These are phyloP conservation scores for Sarcophaga peregrina DNA, from an alignment of 1,140 invertebrate genomes.

Conservation along the genomic window DNA sequence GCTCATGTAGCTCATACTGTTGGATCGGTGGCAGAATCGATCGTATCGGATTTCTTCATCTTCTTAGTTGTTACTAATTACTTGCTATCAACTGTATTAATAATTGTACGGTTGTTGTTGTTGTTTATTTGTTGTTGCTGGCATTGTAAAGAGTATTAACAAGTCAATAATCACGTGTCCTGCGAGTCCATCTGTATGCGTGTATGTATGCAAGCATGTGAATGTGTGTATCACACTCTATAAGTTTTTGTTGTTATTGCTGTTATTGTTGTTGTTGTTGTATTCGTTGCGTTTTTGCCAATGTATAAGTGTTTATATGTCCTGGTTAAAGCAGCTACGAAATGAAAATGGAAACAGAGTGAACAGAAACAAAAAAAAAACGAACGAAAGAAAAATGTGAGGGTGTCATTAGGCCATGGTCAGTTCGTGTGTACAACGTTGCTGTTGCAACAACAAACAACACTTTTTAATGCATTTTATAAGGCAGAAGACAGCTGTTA, in stretches of 20 bases:
- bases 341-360: not conserved
- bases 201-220: no score
- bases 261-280: not conserved
- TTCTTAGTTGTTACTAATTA: no score
- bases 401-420: conserved; percentile 25
- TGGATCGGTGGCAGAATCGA: no score
- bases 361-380: not conserved
- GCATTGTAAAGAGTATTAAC: not conserved
- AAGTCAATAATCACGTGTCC: conserved; percentile 21
- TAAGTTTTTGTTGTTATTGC: no score
- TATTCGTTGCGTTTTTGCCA: not conserved
- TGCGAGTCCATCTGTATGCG: not conserved
- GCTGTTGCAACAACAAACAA: not conserved
- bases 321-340: not conserved
- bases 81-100: no score
- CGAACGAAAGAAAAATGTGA: not conserved
- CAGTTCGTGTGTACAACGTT: not conserved
- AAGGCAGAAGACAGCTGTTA: conserved; percentile 6
- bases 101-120: not conserved
- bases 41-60: no score
- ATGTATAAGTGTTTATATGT: not conserved
- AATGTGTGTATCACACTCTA: no score
- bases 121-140: not conserved
- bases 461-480: conserved; percentile 7
- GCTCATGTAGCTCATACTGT: no score